Conservation (phyloP, 1,140 invertebrate genomes). For the Pseudomyrmex dendroicus region DNA sequence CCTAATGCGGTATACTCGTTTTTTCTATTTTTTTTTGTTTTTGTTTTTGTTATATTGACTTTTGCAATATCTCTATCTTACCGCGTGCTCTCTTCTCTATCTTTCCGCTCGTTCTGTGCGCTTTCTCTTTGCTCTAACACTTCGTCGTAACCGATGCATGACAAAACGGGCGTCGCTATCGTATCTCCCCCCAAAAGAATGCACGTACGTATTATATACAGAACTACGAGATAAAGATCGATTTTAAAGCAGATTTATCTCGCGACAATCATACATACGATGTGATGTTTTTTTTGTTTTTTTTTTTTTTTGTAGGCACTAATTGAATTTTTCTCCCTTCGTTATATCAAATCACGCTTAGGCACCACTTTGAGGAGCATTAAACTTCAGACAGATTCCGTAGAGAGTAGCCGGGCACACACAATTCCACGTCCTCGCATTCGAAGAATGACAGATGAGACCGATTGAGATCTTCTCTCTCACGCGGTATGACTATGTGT, state of each 20-base stretch:
- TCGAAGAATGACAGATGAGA: neutral
- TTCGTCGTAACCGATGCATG: neutral
- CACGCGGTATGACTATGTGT: no score
- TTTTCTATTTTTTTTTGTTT: neutral
- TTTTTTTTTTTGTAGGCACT: constrained; percentile 75
- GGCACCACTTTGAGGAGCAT: constrained; percentile 74
- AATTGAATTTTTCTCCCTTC: constrained; percentile 76
- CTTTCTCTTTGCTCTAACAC: neutral
- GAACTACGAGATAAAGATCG: neutral
- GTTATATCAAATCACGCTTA: constrained; percentile 65
- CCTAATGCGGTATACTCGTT: constrained; percentile 1
- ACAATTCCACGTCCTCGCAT: constrained; percentile 20
- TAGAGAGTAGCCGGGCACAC: constrained; percentile 24
- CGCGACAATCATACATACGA: constrained; percentile 69
- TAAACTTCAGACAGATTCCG: constrained; percentile 32
- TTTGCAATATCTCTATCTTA: constrained; percentile 1
- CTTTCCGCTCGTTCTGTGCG: neutral
- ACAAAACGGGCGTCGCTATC: constrained; percentile 18
- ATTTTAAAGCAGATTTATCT: constrained; percentile 4
- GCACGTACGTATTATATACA: neutral
- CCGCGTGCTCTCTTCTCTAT: neutral
- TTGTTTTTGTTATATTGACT: neutral
- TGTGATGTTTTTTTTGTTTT: constrained; percentile 8
- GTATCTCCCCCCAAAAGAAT: constrained; percentile 2
- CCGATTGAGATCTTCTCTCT: no score